These are phyloP conservation scores for Lithobates sylvaticus DNA, from an alignment of 2,797 vertebrate species.

Conservation along the genomic window DNA sequence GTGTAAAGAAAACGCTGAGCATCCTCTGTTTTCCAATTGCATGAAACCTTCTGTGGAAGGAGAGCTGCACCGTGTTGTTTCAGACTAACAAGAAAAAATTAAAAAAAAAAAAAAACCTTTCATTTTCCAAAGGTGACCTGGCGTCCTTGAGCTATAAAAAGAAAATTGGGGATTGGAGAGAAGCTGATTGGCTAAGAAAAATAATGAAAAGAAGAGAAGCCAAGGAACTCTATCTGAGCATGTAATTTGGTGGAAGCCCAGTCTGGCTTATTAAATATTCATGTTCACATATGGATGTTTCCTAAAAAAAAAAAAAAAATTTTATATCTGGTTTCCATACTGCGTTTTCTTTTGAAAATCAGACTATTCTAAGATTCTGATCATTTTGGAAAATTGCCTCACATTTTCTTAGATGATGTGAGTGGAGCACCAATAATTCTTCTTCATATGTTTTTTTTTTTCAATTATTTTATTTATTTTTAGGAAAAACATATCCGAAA, in stretches of 20 bases:
- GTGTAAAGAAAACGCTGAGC: not conserved
- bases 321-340: not conserved
- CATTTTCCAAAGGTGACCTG: constrained; percentile 8
- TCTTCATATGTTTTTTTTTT: no score
- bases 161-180: not conserved
- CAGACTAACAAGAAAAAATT: not conserved
- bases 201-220: not conserved
- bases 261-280: constrained; percentile 10
- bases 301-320: not conserved
- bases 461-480: no score
- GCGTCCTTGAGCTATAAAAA: constrained; percentile 6
- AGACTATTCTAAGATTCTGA: no score
- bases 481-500: no score
- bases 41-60: not conserved
- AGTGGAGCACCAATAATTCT: no score
- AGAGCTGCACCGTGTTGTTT: not conserved
- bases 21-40: not conserved
- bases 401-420: not conserved
- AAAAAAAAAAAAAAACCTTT: no score
- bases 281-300: not conserved
- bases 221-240: not conserved
- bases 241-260: no score
- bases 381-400: no score
- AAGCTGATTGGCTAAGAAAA: not conserved
- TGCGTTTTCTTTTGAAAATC: not conserved